Evolutionary conservation across 2,113 vertebrate species (phyloP).

Genomic region (Piaya cayana): DNA sequence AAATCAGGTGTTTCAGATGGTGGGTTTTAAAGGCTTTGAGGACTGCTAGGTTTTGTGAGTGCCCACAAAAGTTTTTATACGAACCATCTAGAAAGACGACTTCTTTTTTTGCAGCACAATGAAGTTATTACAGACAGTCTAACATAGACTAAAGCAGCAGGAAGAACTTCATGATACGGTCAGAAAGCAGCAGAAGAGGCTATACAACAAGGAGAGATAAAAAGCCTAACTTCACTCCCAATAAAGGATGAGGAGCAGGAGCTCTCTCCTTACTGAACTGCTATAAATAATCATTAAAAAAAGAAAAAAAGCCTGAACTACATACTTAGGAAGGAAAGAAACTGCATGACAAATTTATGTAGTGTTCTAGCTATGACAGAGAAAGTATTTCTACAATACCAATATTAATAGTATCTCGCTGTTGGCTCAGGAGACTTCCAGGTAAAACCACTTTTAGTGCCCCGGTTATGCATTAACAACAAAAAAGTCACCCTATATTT

Average conservation of each 20-base stretch:
- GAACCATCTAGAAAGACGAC: neutral
- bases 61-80: neutral
- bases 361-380: neutral
- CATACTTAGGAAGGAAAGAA: neutral
- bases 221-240: neutral
- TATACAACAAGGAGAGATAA: neutral
- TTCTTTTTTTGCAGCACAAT: neutral
- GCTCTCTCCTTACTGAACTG: neutral
- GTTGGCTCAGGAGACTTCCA: neutral
- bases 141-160: fast-evolving
- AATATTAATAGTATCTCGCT: neutral
- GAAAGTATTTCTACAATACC: neutral
- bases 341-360: neutral
- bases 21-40: neutral
- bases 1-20: neutral
- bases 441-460: neutral
- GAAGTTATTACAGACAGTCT: neutral
- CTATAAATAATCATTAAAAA: neutral
- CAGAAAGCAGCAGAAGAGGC: neutral
- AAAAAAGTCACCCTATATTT: neutral
- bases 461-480: neutral
- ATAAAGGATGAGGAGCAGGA: neutral
- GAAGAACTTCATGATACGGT: neutral
- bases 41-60: neutral
- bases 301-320: neutral